phyloP scores from a whole-genome alignment of 2,888 invertebrate genomes.

The Teleogryllus oceanicus region DNA sequence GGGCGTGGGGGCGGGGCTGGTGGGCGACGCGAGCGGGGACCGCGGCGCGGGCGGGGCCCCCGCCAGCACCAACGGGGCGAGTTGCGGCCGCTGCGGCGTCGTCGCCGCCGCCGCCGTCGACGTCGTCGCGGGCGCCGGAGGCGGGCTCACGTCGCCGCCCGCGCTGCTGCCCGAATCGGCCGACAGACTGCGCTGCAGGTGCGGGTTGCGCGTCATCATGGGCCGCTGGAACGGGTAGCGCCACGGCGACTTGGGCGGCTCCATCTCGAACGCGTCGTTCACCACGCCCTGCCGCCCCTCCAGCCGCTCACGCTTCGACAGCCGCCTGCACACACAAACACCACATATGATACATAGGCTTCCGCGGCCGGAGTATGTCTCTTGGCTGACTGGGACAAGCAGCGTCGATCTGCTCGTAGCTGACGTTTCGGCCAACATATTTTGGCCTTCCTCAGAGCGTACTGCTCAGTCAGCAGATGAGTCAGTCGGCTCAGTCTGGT shows the following conservation, averaged over 20 bases:
- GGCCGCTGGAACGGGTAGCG: conserved; percentile 59
- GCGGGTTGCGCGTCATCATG: conserved; percentile 26
- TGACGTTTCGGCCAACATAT: too few relatives aligned
- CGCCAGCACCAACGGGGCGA: neutral
- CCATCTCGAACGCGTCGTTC: conserved; percentile 66
- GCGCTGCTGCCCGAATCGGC: conserved; percentile 42
- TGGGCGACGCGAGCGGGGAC: neutral
- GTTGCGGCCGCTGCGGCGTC: neutral
- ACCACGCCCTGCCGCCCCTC: conserved; percentile 55
- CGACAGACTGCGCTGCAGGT: conserved; percentile 41
- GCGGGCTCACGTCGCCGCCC: conserved; percentile 39
- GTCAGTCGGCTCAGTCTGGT: too few relatives aligned
- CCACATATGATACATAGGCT: too few relatives aligned
- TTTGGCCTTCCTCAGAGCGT: too few relatives aligned
- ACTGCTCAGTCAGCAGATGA: too few relatives aligned
- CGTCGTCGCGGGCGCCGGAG: conserved; percentile 33
- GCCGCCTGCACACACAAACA: conserved; percentile 39
- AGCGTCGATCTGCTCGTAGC: too few relatives aligned
- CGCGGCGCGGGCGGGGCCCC: neutral
- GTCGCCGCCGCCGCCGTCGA: neutral
- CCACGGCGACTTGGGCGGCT: conserved; percentile 71
- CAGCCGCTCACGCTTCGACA: conserved; percentile 43
- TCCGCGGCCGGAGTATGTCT: too few relatives aligned
- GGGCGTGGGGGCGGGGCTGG: neutral
- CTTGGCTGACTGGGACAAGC: too few relatives aligned